phyloP scores from a whole-genome alignment of 1,140 invertebrate genomes.

The Gyrodactylus bullatarudis region DNA sequence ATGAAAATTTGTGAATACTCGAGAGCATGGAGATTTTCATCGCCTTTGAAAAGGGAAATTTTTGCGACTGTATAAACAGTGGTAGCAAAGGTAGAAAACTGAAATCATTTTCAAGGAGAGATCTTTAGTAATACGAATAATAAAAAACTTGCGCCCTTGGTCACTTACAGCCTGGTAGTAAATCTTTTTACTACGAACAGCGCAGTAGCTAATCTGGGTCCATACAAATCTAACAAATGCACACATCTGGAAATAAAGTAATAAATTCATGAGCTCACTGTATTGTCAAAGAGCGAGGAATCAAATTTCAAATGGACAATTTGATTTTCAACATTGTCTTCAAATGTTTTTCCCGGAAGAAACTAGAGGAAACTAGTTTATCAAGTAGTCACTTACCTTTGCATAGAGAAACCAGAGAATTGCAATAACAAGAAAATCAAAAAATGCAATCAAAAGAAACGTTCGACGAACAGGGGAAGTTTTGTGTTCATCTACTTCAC shows the following conservation, averaged over 20 bases:
- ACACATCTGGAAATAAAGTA: not conserved
- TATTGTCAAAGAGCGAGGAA: not conserved
- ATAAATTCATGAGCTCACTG: not conserved
- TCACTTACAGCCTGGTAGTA: not conserved
- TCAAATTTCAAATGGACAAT: not conserved
- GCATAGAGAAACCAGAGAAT: not conserved
- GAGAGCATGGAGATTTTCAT: not conserved
- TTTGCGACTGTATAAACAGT: not conserved
- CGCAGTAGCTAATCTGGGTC: not conserved
- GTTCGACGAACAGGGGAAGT: slow-evolving; percentile 1
- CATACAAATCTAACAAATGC: not conserved
- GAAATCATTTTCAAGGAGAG: not conserved
- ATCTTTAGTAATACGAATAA: not conserved
- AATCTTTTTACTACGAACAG: not conserved
- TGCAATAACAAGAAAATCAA: not conserved
- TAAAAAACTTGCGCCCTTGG: not conserved
- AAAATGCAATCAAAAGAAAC: not conserved
- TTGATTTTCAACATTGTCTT: not conserved
- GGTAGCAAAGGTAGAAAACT: not conserved
- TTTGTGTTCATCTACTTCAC: not conserved
- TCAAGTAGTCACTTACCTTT: not conserved
- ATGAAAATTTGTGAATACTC: not conserved
- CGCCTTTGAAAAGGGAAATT: not conserved
- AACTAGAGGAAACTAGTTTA: not conserved
- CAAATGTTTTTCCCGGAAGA: not conserved